phyloP scores from a whole-genome alignment of 2,113 vertebrate genomes.

The Dipodomys merriami region DNA sequence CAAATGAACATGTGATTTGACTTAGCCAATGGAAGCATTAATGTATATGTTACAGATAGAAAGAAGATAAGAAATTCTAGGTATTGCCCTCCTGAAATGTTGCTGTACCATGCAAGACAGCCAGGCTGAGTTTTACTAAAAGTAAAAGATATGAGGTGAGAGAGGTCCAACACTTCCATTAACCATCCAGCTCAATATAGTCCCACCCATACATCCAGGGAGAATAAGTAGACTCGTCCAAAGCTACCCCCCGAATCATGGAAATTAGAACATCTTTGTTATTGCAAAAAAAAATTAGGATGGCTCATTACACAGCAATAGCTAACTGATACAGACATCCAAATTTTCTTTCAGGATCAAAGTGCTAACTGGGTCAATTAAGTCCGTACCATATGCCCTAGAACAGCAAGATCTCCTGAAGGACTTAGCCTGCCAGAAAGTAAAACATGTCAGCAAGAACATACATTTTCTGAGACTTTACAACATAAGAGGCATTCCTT shows the following conservation, averaged over 20 bases:
- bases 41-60: neutral
- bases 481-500: neutral
- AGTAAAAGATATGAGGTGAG: neutral
- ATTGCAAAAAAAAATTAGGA: neutral
- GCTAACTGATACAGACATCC: neutral
- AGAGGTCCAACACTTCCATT: accelerated
- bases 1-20: neutral
- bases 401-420: neutral
- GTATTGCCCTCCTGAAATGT: neutral
- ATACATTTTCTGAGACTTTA: neutral
- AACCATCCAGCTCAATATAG: neutral
- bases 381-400: neutral
- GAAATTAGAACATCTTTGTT: neutral
- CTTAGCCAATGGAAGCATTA: neutral
- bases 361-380: neutral
- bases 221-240: neutral
- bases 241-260: neutral
- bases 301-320: neutral
- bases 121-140: neutral
- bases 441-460: neutral
- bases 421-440: neutral
- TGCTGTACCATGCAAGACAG: neutral
- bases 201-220: neutral
- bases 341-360: neutral
- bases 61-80: accelerated